Conservation (phyloP, 1,140 invertebrate species). For the Melitaea cinxia region DNA sequence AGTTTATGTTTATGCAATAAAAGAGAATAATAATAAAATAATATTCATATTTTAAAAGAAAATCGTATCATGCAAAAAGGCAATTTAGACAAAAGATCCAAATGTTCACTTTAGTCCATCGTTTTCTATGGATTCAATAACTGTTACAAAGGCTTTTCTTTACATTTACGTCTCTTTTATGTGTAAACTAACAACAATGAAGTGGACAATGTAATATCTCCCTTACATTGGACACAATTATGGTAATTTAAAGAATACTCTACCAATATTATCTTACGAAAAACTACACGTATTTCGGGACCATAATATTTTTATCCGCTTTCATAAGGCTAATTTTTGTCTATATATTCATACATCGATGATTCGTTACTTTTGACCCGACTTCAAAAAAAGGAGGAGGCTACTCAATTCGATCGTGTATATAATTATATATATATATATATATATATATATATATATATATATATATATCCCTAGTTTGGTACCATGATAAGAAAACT, state of each 20-base stretch:
- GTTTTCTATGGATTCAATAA: constrained; percentile 28
- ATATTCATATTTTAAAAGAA: neutral
- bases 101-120: constrained; percentile 16
- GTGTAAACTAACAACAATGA: constrained; percentile 48
- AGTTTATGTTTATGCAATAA: too few relatives aligned
- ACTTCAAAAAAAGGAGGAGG: too few relatives aligned
- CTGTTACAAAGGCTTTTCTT: constrained; percentile 50
- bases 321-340: too few relatives aligned
- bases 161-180: constrained; percentile 41
- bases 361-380: too few relatives aligned
- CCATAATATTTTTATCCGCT: neutral
- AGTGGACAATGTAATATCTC: constrained; percentile 46
- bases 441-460: too few relatives aligned
- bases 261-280: neutral
- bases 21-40: neutral
- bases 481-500: too few relatives aligned
- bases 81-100: constrained; percentile 19
- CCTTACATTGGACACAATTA: constrained; percentile 50
- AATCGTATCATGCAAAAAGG: neutral
- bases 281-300: neutral
- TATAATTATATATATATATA: too few relatives aligned
- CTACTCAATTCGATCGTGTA: too few relatives aligned
- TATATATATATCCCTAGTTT: too few relatives aligned
- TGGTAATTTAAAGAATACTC: constrained; percentile 57
- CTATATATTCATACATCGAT: too few relatives aligned